Percentiles rank a stretch among this genome's conserved stretches.
Evolutionary conservation across 2,888 invertebrate genomes (phyloP).

Genomic region (Blastobasis adustella): DNA sequence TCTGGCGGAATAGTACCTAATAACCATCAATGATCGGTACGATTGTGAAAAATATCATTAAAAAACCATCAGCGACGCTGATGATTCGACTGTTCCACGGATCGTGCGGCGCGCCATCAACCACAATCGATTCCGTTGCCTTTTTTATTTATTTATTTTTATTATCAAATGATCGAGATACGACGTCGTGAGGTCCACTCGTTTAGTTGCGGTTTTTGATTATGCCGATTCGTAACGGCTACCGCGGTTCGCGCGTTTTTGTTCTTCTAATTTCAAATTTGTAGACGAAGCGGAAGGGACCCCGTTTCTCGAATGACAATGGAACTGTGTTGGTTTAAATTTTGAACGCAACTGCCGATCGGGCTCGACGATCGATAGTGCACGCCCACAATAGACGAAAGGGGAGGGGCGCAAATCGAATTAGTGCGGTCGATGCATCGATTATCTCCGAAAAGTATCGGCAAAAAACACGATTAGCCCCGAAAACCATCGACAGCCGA

Average conservation of each 20-base stretch:
- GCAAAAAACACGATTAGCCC: slow-evolving; percentile 71
- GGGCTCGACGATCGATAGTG: slow-evolving; percentile 57
- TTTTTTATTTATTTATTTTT: slow-evolving; percentile 47
- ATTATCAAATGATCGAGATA: slow-evolving; percentile 64
- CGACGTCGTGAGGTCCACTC: slow-evolving; percentile 28
- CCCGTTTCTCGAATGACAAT: not conserved
- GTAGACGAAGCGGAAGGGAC: no score
- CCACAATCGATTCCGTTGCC: slow-evolving; percentile 67
- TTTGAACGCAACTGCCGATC: slow-evolving; percentile 24
- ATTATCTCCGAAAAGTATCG: slow-evolving; percentile 59
- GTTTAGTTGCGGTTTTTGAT: slow-evolving; percentile 26
- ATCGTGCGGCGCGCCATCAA: slow-evolving; percentile 59
- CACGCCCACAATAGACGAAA: slow-evolving; percentile 57
- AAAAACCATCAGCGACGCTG: slow-evolving; percentile 73
- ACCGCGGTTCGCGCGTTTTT: slow-evolving; percentile 15
- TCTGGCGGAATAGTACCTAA: slow-evolving; percentile 41
- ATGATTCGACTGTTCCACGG: slow-evolving; percentile 65
- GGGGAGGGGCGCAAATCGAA: slow-evolving; percentile 69
- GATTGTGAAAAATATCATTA: slow-evolving; percentile 77
- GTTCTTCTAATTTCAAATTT: not conserved
- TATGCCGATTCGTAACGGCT: slow-evolving; percentile 25
- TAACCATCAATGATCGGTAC: slow-evolving; percentile 71
- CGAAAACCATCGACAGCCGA: slow-evolving; percentile 68
- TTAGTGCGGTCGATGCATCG: slow-evolving; percentile 68
- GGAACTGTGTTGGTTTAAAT: not conserved